Base-by-base conservation (phyloP, 92 coral and sea anemone genomes). In the Pocillopora grandis region DNA sequence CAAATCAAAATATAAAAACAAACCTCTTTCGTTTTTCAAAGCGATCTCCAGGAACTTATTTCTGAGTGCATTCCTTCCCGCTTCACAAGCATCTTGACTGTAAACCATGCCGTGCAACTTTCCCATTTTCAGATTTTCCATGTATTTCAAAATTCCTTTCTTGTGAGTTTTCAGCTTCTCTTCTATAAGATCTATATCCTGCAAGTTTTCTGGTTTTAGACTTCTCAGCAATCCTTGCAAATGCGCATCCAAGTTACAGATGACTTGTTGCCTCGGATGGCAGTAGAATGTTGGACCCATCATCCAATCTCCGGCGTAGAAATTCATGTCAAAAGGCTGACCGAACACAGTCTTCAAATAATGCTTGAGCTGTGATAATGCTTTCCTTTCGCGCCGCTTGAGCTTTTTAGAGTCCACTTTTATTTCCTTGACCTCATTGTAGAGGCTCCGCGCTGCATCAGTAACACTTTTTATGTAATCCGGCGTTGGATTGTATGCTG, bases 231-330 rank as follows among this genome's bases (percentile, higher is more conserved):
- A 72, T 76, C 90, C 88, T 76, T 84, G 76, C 19, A 96, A 71
- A 67, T 89, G 88, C 14, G 72, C 66, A 1, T 90, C 85, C 2
- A 92, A 55, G 66, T 82, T 58, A 71, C 98, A 96, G 17, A 94
- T 86, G 3, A 94, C 93, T 14, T 96, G 95, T 18, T 52, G 49
- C 94, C 91, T 84, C 49, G 49, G 49, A 6, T 42, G 49, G 66
- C 98, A 96, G 80, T 87, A 90, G 52, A 82, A 76, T 76, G 93
- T 93, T 10, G 98, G 98, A 8, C 98, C 98, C 92, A 94, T 81
- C 95, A 96, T 80, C 98, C 98, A 96, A 37, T 94, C 98, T 0
- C 94, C 98, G 1, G 98, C 94, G 56, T 96, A 96, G 68, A 88
- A 96, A 52, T 94, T 94, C 70, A 94, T 90, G 35, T 92, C 96